These are phyloP conservation scores for Monomorium pharaonis DNA, from an alignment of 1,140 invertebrate genomes.

Conservation along the genomic window DNA sequence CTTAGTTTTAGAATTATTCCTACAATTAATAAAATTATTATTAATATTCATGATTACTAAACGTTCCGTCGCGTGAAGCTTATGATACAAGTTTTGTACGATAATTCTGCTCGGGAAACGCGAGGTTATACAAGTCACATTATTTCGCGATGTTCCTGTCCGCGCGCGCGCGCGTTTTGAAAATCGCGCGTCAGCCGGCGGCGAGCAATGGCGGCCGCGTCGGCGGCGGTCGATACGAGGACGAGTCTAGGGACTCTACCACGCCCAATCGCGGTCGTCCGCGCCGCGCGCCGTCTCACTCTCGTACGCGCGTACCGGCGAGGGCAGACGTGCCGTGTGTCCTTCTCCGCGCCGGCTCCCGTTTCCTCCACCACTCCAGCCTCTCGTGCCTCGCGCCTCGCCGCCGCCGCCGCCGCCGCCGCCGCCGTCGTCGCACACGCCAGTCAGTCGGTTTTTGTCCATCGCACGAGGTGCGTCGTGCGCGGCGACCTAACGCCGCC, in stretches of 20 bases:
- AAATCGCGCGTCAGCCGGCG: conserved; percentile 16
- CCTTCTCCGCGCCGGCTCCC: conserved; percentile 30
- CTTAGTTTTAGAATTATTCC: neutral
- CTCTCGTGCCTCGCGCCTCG: conserved; percentile 51
- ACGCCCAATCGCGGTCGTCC: conserved; percentile 68
- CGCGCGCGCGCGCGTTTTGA: conserved; percentile 4
- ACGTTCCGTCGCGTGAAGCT: no score
- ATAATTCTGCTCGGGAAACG: no score
- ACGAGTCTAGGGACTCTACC: conserved; percentile 61
- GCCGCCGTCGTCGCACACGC: conserved; percentile 42
- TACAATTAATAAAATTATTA: neutral
- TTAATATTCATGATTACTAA: no score
- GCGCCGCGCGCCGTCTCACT: conserved; percentile 31
- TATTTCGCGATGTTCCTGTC: neutral
- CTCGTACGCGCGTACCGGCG: neutral
- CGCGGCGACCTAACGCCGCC: conserved; percentile 33
- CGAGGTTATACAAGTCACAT: no score
- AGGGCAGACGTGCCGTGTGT: conserved; percentile 1
- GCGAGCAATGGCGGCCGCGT: conserved; percentile 35
- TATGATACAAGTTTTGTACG: no score
- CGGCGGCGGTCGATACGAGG: conserved; percentile 52
- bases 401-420: no score
- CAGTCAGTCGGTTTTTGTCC: conserved; percentile 73
- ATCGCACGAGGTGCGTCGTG: conserved; percentile 56
- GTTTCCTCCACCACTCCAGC: conserved; percentile 34